Base-by-base conservation (phyloP, 2,113 vertebrate genomes). In the Choloepus hoffmanni region DNA sequence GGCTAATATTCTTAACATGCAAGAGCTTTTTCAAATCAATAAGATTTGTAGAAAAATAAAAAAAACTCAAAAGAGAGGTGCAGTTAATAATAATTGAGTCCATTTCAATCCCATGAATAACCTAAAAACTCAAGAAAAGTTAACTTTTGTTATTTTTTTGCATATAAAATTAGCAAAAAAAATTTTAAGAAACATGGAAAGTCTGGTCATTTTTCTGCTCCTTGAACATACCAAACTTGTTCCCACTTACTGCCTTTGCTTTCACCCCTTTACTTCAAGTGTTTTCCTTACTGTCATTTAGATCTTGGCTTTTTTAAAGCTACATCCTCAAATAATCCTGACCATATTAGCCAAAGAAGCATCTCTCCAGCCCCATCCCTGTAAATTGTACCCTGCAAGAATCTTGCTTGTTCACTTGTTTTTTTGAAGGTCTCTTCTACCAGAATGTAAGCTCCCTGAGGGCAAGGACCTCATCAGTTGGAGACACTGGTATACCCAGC, bases 261-360 rank as follows among this genome's bases (percentile, higher is more conserved):
- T 82, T 88, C 24, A 74, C 72, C 26, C 70, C 23, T 2, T 86
- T 94, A 28, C 63, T 23, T 67, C 5, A 53, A 83, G 55, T 86
- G 30, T 43, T 43, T 90, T 94, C 30, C 74, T 92, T 87, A 87
- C 30, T 73, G 72, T 87, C 33, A 55, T 79, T 86, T 85, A 90
- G 36, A 85, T 93, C 45, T 81, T 87, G 28, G 12, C 60, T 53
- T 53, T 53, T 94, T 89, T 72, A 72, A 48, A 23, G 48, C 72
- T 55, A 74, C 45, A 30, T 62, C 53, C 18, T 87, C 21, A 16
- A n/a, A 50, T 81, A 50, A 91, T 93, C 19, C 90, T 86, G 79
- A 78, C 48, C 74, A 48, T 19, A 60, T 50, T 55, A 88, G 7
- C 53, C 67, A 62, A 82, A 65, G 60, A 70, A n/a, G 70, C 74